phyloP scores from a whole-genome alignment of 2,888 invertebrate species.

The Metalampra italica region DNA sequence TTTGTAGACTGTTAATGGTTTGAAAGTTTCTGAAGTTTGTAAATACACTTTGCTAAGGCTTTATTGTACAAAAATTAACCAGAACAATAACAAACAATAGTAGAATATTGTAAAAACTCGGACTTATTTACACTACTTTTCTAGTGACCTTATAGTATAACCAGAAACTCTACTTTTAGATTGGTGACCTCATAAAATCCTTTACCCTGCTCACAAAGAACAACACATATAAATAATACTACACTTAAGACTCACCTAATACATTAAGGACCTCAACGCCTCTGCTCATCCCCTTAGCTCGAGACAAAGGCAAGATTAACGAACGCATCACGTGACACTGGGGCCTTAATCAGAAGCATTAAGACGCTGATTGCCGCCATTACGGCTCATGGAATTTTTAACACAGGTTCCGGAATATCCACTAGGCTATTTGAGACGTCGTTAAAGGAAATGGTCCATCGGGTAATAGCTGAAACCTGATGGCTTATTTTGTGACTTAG shows the following conservation, averaged over 20 bases:
- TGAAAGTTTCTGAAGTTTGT: too few relatives aligned
- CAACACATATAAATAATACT: background rate
- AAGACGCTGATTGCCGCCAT: constrained; percentile 24
- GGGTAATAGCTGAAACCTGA: constrained; percentile 20
- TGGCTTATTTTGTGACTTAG: constrained; percentile 24
- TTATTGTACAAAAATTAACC: too few relatives aligned
- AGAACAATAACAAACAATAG: too few relatives aligned
- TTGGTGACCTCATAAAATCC: too few relatives aligned
- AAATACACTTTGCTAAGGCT: too few relatives aligned
- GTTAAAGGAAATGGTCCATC: constrained; percentile 31
- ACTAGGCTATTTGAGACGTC: constrained; percentile 24
- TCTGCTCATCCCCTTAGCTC: constrained; percentile 12
- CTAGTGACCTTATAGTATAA: too few relatives aligned
- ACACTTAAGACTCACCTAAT: background rate
- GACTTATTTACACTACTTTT: too few relatives aligned
- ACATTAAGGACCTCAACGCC: constrained; percentile 4
- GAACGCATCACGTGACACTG: constrained; percentile 23
- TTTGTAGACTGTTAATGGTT: too few relatives aligned
- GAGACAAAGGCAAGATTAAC: constrained; percentile 30
- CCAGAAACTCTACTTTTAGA: too few relatives aligned
- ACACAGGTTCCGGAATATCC: constrained; percentile 18
- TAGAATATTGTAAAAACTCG: too few relatives aligned
- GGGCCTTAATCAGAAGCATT: constrained; percentile 14
- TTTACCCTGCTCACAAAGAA: background rate
- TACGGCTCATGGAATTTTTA: constrained; percentile 12